A percentile compares a stretch with the other conserved stretches of the same genome.
phyloP scores from a whole-genome alignment of 2,797 vertebrate genomes.

The Coccyzus lansbergi region DNA sequence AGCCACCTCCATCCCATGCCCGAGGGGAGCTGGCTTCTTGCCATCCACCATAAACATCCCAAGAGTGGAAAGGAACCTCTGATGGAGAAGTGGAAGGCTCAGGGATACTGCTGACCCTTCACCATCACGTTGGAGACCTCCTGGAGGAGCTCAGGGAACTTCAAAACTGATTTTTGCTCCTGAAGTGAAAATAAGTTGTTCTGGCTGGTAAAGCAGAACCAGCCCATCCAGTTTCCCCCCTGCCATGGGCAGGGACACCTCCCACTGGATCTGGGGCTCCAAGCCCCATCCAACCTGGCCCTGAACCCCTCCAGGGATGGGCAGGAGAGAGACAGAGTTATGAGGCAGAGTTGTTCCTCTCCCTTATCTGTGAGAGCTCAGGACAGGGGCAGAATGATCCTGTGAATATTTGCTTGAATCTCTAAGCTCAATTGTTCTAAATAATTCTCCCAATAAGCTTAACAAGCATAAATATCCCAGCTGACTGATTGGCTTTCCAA shows the following conservation, averaged over 20 bases:
- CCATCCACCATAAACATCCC: background rate
- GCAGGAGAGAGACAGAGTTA: too few relatives aligned
- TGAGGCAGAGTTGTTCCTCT: background rate
- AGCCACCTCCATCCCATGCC: constrained; percentile 1
- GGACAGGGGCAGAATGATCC: background rate
- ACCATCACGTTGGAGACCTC: background rate
- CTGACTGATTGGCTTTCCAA: background rate
- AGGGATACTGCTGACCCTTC: background rate
- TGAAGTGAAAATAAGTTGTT: background rate
- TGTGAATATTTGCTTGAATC: background rate
- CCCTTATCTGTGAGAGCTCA: accelerated
- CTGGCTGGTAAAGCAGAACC: background rate
- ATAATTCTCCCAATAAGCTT: background rate
- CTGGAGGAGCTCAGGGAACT: background rate
- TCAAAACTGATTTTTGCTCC: background rate
- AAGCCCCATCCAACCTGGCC: too few relatives aligned
- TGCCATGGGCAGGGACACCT: too few relatives aligned
- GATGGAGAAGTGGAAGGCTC: background rate
- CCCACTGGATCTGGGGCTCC: too few relatives aligned
- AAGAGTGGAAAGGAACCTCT: background rate
- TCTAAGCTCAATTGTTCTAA: background rate
- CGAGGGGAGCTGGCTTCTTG: constrained; percentile 1
- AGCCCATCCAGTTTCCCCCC: too few relatives aligned
- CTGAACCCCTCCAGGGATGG: too few relatives aligned
- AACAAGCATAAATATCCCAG: background rate